Evolutionary conservation across 2,888 invertebrate species (phyloP).

Genomic region (Azorinus chamasolen): DNA sequence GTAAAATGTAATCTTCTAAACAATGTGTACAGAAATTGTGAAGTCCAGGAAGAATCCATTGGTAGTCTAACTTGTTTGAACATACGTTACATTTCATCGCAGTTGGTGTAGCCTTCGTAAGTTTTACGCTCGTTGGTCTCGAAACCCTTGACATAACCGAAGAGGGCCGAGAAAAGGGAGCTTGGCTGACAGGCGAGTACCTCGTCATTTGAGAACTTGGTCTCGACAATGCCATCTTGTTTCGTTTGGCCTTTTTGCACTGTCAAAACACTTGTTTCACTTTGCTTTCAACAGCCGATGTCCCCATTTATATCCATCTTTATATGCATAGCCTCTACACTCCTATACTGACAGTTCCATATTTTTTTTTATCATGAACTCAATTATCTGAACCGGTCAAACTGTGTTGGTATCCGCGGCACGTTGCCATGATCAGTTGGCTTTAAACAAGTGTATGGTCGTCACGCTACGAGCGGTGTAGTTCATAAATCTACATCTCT

Average conservation of each 20-base stretch:
- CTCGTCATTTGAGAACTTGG: slow-evolving; percentile 57
- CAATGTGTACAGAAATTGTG: slow-evolving; percentile 63
- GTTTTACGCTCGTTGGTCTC: slow-evolving; percentile 34
- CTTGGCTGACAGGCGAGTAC: slow-evolving; percentile 41
- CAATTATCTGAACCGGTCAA: no score
- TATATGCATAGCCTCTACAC: no score
- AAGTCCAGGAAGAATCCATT: slow-evolving; percentile 63
- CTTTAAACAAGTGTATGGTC: no score
- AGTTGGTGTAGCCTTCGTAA: slow-evolving; percentile 48
- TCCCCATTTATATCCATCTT: no score
- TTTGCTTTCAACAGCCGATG: no score
- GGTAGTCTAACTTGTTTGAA: slow-evolving; percentile 56
- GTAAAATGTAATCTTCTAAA: slow-evolving; percentile 58
- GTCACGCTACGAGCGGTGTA: no score
- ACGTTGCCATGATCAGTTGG: no score
- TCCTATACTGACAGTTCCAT: no score
- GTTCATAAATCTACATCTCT: no score
- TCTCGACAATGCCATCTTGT: slow-evolving; percentile 32
- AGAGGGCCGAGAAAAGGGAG: slow-evolving; percentile 47
- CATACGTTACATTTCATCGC: slow-evolving; percentile 58
- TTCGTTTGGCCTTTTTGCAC: background rate
- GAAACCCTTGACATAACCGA: slow-evolving; percentile 54
- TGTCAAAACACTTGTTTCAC: no score
- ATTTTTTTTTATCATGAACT: no score
- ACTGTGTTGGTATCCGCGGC: no score